Base-by-base conservation (phyloP, 2,888 invertebrate species). In the Osmoderma eremita region DNA sequence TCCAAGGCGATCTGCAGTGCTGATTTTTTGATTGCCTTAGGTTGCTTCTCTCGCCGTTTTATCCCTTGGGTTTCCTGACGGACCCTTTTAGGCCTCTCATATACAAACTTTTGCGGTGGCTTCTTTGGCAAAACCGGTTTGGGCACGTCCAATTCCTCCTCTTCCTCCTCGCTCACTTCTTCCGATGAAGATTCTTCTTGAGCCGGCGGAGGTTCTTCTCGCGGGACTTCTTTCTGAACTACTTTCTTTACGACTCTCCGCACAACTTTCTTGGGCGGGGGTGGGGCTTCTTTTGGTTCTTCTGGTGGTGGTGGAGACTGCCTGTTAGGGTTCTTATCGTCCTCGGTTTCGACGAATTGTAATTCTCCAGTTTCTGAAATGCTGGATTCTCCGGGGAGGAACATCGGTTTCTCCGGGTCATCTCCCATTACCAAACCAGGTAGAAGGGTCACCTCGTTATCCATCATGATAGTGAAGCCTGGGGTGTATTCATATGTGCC, bases 401-500 rank as follows among this genome's bases (percentile, higher is more conserved):
- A 82, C 76, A 82, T 80, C 30, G 78, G 78, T 73, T 82, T 82
- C 22, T 83, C 84, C 67, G 82, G 83, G 67, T 88, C 86, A 75
- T 87, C 86, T 77, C 81, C 82, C 82, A 92, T 92, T 22, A 92
- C 90, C 83, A 92, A 90, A 56, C 92, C 92, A 0, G 92, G 92
- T 75, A 92, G 90, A 75, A 93, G 91, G 1, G 91, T 91, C 1
- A 91, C 91, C 1, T 92, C 92, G 54, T 88, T 88, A 78, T 91
- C 91, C 6, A 91, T 90, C 81, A 91, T 88, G 67, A 92, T 89
- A 70, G 91, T 90, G 82, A 92, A 91, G 4, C 92, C 92, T 1
- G 92, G 92, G 48, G 91, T 90, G 77, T 92, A 92, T 70, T 90
- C 87, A 41, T 88, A 88, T 0, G 88, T 89, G 0, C 91, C 91